These are phyloP conservation scores for Coptotermes formosanus DNA, from an alignment of 1,140 invertebrate genomes.

Conservation along the genomic window DNA sequence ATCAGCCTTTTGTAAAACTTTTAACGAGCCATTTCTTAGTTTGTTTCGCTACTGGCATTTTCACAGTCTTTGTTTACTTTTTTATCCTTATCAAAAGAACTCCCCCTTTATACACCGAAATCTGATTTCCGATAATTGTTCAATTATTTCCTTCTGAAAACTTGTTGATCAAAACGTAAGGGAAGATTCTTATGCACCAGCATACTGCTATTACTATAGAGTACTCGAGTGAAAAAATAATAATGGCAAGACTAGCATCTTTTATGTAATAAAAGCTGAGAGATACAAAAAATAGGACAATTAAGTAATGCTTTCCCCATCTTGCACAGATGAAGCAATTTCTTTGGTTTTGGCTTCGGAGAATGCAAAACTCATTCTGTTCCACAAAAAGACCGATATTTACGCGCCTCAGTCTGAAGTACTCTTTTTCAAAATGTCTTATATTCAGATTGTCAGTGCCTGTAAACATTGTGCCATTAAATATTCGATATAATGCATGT, in stretches of 20 bases:
- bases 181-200: neutral
- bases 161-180: neutral
- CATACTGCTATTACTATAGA: neutral
- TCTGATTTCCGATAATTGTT: conserved; percentile 16
- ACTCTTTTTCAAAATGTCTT: neutral
- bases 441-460: too few species aligned
- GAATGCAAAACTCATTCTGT: neutral
- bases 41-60: conserved; percentile 11
- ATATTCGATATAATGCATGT: too few species aligned
- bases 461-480: too few species aligned
- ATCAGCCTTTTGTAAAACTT: conserved; percentile 5
- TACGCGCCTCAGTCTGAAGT: neutral
- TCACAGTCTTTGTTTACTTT: neutral
- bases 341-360: neutral
- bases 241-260: neutral
- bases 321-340: neutral
- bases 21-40: conserved; percentile 19
- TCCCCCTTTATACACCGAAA: neutral
- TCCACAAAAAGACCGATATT: neutral
- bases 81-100: neutral
- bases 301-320: conserved; percentile 4
- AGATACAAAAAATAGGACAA: neutral
- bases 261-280: neutral
- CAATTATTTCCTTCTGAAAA: neutral
- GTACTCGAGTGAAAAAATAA: neutral